phyloP scores from a whole-genome alignment of 2,797 vertebrate species.

The Coregonus sp. region DNA sequence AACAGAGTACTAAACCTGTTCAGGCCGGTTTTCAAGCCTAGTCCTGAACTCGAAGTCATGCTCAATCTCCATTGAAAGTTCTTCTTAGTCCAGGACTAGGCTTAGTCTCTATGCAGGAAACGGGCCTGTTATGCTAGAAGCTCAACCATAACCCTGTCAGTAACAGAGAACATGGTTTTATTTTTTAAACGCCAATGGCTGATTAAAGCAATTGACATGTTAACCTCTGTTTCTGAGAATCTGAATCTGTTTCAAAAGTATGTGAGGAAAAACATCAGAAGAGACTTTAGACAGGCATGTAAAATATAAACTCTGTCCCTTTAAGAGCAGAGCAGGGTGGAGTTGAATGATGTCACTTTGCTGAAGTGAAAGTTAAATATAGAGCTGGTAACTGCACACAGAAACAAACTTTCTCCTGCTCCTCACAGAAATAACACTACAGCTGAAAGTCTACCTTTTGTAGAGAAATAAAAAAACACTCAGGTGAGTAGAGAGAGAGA shows the following conservation, averaged over 20 bases:
- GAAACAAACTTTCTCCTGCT: neutral
- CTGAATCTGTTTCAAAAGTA: too few species aligned
- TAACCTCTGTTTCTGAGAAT: too few species aligned
- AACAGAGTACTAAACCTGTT: neutral
- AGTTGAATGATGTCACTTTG: neutral
- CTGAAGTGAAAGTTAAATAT: slow-evolving; percentile 4
- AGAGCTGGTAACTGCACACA: too few species aligned
- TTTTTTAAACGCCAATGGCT: too few species aligned
- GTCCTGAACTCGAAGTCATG: too few species aligned
- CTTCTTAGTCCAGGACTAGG: too few species aligned
- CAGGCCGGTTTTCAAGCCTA: neutral
- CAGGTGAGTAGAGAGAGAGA: neutral
- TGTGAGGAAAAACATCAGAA: slow-evolving; percentile 21
- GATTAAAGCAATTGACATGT: too few species aligned
- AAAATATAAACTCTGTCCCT: slow-evolving; percentile 30
- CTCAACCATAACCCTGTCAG: too few species aligned
- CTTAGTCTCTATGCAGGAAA: too few species aligned
- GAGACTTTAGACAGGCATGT: slow-evolving; percentile 3
- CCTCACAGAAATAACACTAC: neutral
- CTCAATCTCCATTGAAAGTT: too few species aligned
- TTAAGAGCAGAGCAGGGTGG: slow-evolving; percentile 48
- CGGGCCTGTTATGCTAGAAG: too few species aligned
- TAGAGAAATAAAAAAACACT: neutral
- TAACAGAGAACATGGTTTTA: too few species aligned
- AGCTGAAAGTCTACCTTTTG: neutral